Conservation (phyloP, 2,797 vertebrate genomes). For the Dipus sagitta region DNA sequence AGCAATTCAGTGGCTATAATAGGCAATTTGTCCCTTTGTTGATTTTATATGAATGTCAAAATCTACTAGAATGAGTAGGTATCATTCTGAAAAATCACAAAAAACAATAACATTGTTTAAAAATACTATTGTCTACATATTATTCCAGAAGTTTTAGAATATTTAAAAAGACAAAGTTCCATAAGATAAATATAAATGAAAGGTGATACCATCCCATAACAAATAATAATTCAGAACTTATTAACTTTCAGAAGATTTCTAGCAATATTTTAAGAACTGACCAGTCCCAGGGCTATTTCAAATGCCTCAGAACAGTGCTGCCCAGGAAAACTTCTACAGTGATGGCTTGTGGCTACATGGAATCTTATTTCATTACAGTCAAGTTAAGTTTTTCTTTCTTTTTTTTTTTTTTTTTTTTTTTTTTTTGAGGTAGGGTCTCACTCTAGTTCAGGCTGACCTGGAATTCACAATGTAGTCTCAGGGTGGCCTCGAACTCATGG, state of each 20-base stretch:
- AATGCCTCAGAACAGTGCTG: not conserved
- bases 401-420: too few species aligned
- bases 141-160: not conserved
- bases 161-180: not conserved
- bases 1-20: not conserved
- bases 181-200: constrained; percentile 1
- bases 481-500: too few species aligned
- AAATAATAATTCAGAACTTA: not conserved
- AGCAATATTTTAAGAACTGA: not conserved
- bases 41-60: not conserved
- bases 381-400: too few species aligned
- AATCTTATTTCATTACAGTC: not conserved
- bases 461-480: too few species aligned
- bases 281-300: not conserved
- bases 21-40: not conserved
- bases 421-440: too few species aligned
- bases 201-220: not conserved
- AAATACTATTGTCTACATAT: not conserved
- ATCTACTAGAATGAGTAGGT: not conserved
- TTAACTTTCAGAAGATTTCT: not conserved
- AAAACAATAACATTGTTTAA: not conserved
- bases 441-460: too few species aligned
- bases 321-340: not conserved
- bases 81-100: not conserved
- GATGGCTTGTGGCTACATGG: not conserved